These are phyloP conservation scores for Cyphomyrus discorhynchus DNA, from an alignment of 2,113 vertebrate genomes.

Conservation along the genomic window DNA sequence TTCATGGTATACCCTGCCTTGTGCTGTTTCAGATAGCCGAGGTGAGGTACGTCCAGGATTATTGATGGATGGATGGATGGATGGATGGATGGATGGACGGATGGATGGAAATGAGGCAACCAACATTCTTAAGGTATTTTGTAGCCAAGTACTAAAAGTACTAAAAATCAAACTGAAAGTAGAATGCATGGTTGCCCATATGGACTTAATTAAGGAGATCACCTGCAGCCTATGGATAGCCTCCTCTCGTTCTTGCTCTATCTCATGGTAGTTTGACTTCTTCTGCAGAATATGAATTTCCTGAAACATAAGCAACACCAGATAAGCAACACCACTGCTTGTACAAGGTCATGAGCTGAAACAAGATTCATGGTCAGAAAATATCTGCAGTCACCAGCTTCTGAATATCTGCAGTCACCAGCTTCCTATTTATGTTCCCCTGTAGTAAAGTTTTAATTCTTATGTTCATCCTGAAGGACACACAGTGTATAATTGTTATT, in stretches of 20 bases:
- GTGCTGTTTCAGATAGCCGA: neutral
- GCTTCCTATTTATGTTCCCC: neutral
- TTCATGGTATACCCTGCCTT: neutral
- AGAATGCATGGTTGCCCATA: neutral
- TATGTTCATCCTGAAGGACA: neutral
- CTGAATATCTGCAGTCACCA: neutral
- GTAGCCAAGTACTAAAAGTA: neutral
- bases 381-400: neutral
- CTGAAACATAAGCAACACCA: constrained; percentile 46
- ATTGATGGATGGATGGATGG: neutral
- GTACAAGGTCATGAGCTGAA: neutral
- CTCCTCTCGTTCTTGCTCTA: constrained; percentile 71
- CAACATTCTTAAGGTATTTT: neutral
- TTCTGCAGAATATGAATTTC: constrained; percentile 82
- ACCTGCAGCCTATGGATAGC: constrained; percentile 80
- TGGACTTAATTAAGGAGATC: neutral
- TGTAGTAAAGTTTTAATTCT: neutral
- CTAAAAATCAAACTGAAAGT: neutral
- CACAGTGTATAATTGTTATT: neutral
- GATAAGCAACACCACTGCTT: neutral
- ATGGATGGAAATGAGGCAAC: neutral
- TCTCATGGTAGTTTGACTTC: constrained; percentile 60
- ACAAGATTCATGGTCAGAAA: neutral
- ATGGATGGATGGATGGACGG: neutral
- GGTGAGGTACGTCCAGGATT: no score